Base-by-base conservation (phyloP, 1,140 invertebrate species). In the Caligus rogercresseyi region DNA sequence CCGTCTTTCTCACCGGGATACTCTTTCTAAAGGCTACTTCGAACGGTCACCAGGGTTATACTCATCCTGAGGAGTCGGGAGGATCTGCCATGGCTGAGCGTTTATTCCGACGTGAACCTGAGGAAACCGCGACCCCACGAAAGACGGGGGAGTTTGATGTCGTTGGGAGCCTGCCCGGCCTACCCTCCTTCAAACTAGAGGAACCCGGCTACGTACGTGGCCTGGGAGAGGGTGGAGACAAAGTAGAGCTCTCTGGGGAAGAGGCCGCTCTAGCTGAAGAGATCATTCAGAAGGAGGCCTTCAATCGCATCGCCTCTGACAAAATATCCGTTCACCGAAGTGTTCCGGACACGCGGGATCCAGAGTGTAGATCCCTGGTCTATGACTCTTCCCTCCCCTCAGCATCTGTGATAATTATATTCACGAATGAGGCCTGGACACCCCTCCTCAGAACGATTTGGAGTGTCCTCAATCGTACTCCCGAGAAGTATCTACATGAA, bases 301-400 rank as follows among this genome's bases (percentile, higher is more conserved):
- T 94, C 69, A 94, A 96, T 75, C 82, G 86, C 25, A 76, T 89
- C 52, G 77, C 89, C 1, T 92, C 88, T 71, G 87, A 94, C 71
- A 85, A 83, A 74, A 91, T 96, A 67, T 80, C 89, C 0, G 74
- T 89, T 19, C 86, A 87, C 70, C 75, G 91, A 68, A 83, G 83
- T 31, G 69, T 94, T 25, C 81, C 81, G 4, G 89, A 94, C 75
- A 83, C 87, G 53, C 76, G 89, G 64, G 81, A 91, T 75, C 70
- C 77, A 21, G 74, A 78, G 83, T 87, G 76, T 79, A 2, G 25
- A 20, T 21, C 1, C 1, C 69, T 80, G 19, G 68, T 65, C 11
- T 83, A 82, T 67, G 72, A 76, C 70, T 69, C 74, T 14, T 73
- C 72, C 64, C 69, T 82, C n/a, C 79, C 79, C 24, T 73, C 72